Evolutionary conservation across 2,797 vertebrate species (phyloP).

Genomic region (Fistularia commersonii): DNA sequence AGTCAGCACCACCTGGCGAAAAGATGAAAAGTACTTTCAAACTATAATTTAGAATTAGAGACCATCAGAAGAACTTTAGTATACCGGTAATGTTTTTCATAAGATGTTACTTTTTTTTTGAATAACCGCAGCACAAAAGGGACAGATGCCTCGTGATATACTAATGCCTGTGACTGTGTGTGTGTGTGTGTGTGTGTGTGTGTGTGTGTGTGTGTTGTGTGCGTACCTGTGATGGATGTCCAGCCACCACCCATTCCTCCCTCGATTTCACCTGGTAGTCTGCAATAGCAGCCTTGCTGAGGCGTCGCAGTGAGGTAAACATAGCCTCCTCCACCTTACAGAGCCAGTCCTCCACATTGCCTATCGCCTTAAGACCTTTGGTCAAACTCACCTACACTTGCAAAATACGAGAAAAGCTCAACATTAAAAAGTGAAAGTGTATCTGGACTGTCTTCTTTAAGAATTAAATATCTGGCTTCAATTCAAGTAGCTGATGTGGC

Average conservation of each 20-base stretch:
- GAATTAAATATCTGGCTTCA: not conserved
- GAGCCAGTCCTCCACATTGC: conserved; percentile 88
- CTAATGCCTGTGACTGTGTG: not conserved
- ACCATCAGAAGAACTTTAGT: too few species aligned
- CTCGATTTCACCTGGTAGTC: conserved; percentile 78
- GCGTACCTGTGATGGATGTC: conserved; percentile 79
- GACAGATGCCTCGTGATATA: too few species aligned
- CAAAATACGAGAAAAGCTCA: conserved; percentile 3
- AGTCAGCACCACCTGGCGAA: conserved; percentile 83
- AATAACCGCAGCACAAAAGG: too few species aligned
- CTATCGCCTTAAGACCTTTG: conserved; percentile 84
- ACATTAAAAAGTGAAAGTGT: not conserved
- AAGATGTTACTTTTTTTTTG: too few species aligned
- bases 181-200: not conserved
- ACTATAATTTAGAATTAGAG: too few species aligned
- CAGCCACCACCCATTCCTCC: conserved; percentile 80
- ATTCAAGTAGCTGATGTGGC: not conserved
- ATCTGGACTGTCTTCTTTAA: not conserved
- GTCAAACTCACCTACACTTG: conserved; percentile 76
- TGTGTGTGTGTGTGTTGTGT: not conserved
- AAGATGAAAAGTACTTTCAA: not conserved
- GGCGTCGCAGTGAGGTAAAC: conserved; percentile 78
- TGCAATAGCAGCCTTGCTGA: conserved; percentile 81
- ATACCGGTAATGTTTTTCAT: too few species aligned
- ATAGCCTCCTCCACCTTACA: conserved; percentile 86